Evolutionary conservation across 1,140 invertebrate genomes (phyloP), one percentile per base, ranked within the genome.

Genomic region (Oreohelix idahoensis): DNA sequence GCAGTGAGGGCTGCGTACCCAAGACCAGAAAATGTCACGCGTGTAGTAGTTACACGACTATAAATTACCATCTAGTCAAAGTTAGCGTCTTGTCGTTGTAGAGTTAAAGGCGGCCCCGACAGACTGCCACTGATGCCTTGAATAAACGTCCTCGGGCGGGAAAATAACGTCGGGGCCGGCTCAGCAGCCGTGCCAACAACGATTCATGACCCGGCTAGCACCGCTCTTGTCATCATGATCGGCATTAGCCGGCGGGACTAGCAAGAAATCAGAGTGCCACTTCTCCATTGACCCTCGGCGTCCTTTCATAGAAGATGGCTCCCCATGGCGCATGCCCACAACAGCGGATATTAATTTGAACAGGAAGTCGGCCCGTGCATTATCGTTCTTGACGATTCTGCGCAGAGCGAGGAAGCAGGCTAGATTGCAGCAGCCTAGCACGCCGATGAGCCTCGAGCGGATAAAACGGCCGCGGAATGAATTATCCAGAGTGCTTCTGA

Each of bases 311-410:
- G 74, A 76, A 76, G 74, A 76, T 76, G 39, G 39, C 74, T 76
- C 74, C 74, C 74, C 45, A 45, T 45, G 26, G 39, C 45, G 74
- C 74, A 51, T 51, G 45, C 42, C 74, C 74, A 76, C 45, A 76
- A 76, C 74, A 76, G 74, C 74, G 74, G 74, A 76, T 76, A 76
- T 76, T 76, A 76, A 76, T 76, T 76, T 76, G 74, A 76, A 76
- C 74, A 39, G 74, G 74, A 76, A 76, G 74, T 76, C 42, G 42
- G n/a, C 17, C 74, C 74, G 45, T 76, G 74, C 74, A 76, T 76
- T 76, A 76, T 29, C 20, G 74, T 20, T 51, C 42, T 1, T 35
- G 74, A 26, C 74, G 42, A 35, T 20, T 35, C 45, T 51, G 45
- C 39, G 74, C 39, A 10, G 74, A 49, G 74, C n/a, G n/a, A 76